Evolutionary conservation across 2,113 vertebrate genomes (phyloP), one percentile per base, ranked within the genome.

Genomic region (Antennarius striatus): DNA sequence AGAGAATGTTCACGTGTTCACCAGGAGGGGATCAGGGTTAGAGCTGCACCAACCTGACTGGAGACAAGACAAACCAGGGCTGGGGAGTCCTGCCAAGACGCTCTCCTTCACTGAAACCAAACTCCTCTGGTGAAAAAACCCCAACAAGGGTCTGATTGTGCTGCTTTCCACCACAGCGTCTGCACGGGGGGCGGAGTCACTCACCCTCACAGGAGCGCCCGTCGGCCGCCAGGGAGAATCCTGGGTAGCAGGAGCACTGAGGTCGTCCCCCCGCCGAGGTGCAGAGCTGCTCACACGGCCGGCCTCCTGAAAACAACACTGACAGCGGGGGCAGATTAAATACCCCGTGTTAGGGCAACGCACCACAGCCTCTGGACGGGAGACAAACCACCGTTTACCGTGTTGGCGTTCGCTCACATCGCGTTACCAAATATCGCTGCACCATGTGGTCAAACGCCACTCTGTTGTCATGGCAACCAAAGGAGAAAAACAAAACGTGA

Each of bases 231-330:
- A 96, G 87, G 0, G 92, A 91, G 12, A 94, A 96, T 0, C 96
- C 96, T 0, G 91, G 69, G 7, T 88, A 91, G 80, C 96, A 98
- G 62, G 94, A 96, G 80, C 96, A 98, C 5, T 89, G 85, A 0
- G 85, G 91, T 0, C 74, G 75, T 66, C 88, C 91, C 3, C 77
- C 93, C 61, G 91, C 63, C 2, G 91, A 17, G 28, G 13, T 84
- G 88, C 96, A 98, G 52, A 93, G 83, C 68, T 98, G 96, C 77
- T 93, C 91, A 83, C 96, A 98, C 64, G 92, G 93, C 40, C 89
- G 80, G 0, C 94, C 94, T 80, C 91, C 96, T 96, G 60, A 46
- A 79, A 78, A 47, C 3, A 39, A 69, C 9, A 36, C 10, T 1
- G 4, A 9, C 9, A 17, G 43, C 56, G 15, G 80, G 29, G 46